Evolutionary conservation across 1,140 invertebrate genomes (phyloP).

Genomic region (Agrypnia vestita): DNA sequence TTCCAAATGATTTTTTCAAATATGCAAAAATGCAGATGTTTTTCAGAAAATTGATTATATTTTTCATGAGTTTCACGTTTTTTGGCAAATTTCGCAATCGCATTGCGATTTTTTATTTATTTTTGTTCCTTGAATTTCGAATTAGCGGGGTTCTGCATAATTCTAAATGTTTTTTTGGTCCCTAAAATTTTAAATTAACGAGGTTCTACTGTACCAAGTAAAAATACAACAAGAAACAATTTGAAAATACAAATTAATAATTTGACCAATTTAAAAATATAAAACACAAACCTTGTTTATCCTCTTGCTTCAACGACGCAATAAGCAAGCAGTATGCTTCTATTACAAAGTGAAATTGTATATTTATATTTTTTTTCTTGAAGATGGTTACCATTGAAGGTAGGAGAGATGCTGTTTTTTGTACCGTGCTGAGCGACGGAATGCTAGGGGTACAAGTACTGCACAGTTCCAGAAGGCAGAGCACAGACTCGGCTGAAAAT

Average conservation of each 20-base stretch:
- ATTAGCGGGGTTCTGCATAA: no score
- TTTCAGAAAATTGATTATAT: no score
- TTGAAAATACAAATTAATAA: background rate
- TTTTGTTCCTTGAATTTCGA: no score
- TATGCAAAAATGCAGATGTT: no score
- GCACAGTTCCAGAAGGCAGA: constrained; percentile 52
- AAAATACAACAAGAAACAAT: no score
- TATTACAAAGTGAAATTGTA: constrained; percentile 38
- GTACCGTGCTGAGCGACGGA: constrained; percentile 17
- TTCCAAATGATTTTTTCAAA: no score
- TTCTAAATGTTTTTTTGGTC: no score
- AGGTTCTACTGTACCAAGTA: no score
- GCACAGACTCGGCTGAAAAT: constrained; percentile 50
- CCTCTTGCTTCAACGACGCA: constrained; percentile 48
- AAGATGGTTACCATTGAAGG: constrained; percentile 23
- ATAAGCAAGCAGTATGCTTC: constrained; percentile 49
- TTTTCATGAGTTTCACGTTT: no score
- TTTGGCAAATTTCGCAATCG: no score
- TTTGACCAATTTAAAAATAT: background rate
- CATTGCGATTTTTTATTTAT: no score
- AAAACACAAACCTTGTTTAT: constrained; percentile 50
- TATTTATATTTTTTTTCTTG: constrained; percentile 18
- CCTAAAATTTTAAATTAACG: no score
- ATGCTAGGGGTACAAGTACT: constrained; percentile 37
- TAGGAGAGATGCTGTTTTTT: constrained; percentile 44